Evolutionary conservation across 2,113 vertebrate genomes (phyloP), one percentile per base, ranked within the genome.

Genomic region (Bambusicola thoracicus): DNA sequence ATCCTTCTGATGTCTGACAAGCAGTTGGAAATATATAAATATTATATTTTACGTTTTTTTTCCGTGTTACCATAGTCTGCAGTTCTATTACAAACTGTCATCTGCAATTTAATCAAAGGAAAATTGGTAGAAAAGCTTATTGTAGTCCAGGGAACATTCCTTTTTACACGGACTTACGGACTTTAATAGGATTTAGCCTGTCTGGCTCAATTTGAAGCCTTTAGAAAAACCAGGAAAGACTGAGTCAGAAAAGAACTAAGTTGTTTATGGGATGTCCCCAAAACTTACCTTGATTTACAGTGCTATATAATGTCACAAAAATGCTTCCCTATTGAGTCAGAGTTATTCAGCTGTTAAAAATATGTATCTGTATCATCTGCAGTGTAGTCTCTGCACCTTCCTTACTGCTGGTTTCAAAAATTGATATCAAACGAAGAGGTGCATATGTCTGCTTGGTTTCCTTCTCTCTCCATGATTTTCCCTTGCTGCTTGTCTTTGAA

Each of bases 1-100:
- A 97, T 96, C 93, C 75, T 59, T 97, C 87, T 97, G 93, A 98
- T 93, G 86, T 97, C 92, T 97, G 96, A 94, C 93, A 94, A 96
- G 90, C 79, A 97, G 72, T 94, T 97, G 97, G 95, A 97, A 97
- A 97, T 97, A 96, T 38, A 95, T 92, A 95, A 97, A 96, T 89
- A 80, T 94, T 97, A 89, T 48, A 95, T 96, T 97, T 97, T 97
- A 97, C 94, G 51, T 4, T 89, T 87, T 97, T 97, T 97, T 98
- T 97, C 96, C 67, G 0, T 96, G 95, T 97, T 96, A 92, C 85
- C 84, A 58, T 91, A 89, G 93, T 74, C 95, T 88, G 80, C 78
- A 94, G 55, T 96, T 97, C 90, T 97, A 89, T 97, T 97, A 97
- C 92, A 97, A 97, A 96, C 82, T 96, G 79, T 96, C 96, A 96